Conservation (phyloP, 2,888 invertebrate genomes). For the Xiphydria camelus region DNA sequence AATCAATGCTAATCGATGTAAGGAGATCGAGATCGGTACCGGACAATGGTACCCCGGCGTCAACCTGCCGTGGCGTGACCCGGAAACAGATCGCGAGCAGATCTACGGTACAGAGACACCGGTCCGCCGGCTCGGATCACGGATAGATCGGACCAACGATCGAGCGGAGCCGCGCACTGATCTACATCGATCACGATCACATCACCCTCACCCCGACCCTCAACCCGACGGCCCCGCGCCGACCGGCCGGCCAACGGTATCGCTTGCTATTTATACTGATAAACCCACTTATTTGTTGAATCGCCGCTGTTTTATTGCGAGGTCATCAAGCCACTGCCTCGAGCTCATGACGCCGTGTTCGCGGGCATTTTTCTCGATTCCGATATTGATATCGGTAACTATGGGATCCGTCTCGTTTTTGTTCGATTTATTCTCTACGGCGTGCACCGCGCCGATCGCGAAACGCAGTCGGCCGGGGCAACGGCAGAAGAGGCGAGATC, state of each 20-base stretch:
- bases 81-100: constrained; percentile 40
- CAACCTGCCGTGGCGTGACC: constrained; percentile 52
- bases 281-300: constrained; percentile 15
- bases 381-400: too few species aligned
- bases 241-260: constrained; percentile 36
- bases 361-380: too few species aligned
- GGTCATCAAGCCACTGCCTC: background rate
- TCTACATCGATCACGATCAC: constrained; percentile 55
- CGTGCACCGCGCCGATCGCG: too few species aligned
- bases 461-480: too few species aligned
- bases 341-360: background rate
- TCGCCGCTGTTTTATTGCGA: background rate
- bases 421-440: too few species aligned
- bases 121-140: constrained; percentile 2
- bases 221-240: constrained; percentile 17
- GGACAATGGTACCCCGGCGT: constrained; percentile 32
- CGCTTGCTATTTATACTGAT: constrained; percentile 31
- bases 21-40: constrained; percentile 35
- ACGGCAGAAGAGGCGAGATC: too few species aligned
- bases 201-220: constrained; percentile 34
- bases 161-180: constrained; percentile 33
- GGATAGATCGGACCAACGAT: constrained; percentile 12
- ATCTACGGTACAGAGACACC: constrained; percentile 6
- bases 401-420: too few species aligned
- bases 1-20: constrained; percentile 49